These are phyloP conservation scores for Eilema sororculum DNA, from an alignment of 2,888 invertebrate genomes.

Conservation along the genomic window DNA sequence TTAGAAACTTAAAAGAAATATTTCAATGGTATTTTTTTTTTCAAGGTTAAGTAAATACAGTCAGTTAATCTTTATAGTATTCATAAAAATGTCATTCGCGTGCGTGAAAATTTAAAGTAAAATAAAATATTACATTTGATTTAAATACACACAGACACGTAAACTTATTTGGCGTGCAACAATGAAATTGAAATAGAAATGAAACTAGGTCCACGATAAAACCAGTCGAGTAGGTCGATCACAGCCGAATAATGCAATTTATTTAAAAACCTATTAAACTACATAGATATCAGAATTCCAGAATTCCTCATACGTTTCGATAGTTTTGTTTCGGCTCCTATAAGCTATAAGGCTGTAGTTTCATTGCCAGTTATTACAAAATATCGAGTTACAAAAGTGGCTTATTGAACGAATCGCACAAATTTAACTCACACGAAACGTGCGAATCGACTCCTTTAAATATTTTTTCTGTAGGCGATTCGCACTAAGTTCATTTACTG, in stretches of 20 bases:
- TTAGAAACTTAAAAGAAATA: not conserved
- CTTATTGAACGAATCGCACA: too few relatives aligned
- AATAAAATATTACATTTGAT: constrained; percentile 27
- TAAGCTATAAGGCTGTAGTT: not conserved
- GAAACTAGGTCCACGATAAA: constrained; percentile 24
- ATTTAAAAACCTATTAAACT: constrained; percentile 43
- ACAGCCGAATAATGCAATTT: constrained; percentile 65
- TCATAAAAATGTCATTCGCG: not conserved
- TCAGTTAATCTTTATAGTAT: not conserved
- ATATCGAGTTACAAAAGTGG: too few relatives aligned
- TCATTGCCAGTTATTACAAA: too few relatives aligned
- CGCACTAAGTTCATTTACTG: too few relatives aligned
- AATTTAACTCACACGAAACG: too few relatives aligned
- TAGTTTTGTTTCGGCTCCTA: too few relatives aligned
- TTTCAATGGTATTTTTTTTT: not conserved
- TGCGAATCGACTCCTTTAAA: too few relatives aligned
- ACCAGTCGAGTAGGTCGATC: constrained; percentile 48
- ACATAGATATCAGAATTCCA: constrained; percentile 33
- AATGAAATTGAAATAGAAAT: constrained; percentile 31
- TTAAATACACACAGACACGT: constrained; percentile 37
- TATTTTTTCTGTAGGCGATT: too few relatives aligned
- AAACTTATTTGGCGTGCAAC: constrained; percentile 33
- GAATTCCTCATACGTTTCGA: constrained; percentile 11
- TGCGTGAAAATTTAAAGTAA: constrained; percentile 11
- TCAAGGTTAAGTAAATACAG: too few relatives aligned